phyloP scores from a whole-genome alignment of 64 coral and sea anemone genomes.

The Astreopora myriophthalma region DNA sequence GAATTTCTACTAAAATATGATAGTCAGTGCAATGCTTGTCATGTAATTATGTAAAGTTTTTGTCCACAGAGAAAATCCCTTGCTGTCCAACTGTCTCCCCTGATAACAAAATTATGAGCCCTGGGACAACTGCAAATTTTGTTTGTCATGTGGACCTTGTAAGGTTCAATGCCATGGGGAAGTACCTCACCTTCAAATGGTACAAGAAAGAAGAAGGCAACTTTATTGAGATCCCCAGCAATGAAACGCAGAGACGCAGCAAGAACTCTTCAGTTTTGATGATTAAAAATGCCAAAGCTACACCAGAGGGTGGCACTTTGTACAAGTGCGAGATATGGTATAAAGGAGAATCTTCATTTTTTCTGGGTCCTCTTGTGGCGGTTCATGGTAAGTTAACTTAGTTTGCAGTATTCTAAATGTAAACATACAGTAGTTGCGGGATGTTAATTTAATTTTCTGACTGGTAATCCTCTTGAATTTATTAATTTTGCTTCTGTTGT shows the following conservation, averaged over 20 bases:
- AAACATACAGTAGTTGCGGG: too few species aligned
- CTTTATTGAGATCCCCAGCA: not conserved
- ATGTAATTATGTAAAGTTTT: not conserved
- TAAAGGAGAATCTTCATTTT: not conserved
- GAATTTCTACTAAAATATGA: too few species aligned
- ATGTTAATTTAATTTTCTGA: too few species aligned
- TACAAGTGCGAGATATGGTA: conserved; percentile 24
- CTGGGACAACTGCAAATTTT: not conserved
- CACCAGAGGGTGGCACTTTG: not conserved
- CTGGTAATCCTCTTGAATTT: too few species aligned
- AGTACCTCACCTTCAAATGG: conserved; percentile 17
- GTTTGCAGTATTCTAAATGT: not conserved
- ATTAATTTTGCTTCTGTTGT: too few species aligned
- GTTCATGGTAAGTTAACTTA: conserved; percentile 20
- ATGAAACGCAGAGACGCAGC: not conserved
- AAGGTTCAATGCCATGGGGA: not conserved
- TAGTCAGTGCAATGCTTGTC: too few species aligned
- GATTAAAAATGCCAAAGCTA: conserved; percentile 48
- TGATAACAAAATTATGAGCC: not conserved
- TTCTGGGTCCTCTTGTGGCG: not conserved
- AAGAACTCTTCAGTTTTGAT: not conserved
- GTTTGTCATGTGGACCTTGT: not conserved
- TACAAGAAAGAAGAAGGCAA: not conserved
- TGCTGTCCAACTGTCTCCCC: conserved; percentile 2
- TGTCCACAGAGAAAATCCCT: not conserved